Evolutionary conservation across 1,140 invertebrate species (phyloP).

Genomic region (Metaphire vulgaris): DNA sequence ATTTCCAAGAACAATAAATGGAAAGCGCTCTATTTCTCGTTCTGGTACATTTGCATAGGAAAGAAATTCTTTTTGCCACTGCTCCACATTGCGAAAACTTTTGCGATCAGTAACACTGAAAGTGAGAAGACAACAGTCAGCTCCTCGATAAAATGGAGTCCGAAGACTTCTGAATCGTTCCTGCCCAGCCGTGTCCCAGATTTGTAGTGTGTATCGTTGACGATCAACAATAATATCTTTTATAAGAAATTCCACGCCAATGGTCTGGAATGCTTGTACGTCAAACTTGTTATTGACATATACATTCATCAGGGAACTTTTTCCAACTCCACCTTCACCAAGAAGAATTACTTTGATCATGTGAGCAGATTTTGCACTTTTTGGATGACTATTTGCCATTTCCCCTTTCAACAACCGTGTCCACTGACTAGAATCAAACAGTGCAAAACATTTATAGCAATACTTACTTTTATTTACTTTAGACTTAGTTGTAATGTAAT

Average conservation of each 20-base stretch:
- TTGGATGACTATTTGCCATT: no score
- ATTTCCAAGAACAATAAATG: constrained; percentile 82
- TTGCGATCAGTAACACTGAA: constrained; percentile 74
- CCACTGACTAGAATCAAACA: no score
- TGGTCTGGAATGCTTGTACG: constrained; percentile 84
- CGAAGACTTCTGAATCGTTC: constrained; percentile 66
- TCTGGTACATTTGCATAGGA: constrained; percentile 77
- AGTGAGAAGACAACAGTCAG: constrained; percentile 81
- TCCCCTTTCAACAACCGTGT: no score
- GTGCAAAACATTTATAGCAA: no score
- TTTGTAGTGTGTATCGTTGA: constrained; percentile 39
- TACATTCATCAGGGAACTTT: constrained; percentile 87
- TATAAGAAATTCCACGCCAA: constrained; percentile 88
- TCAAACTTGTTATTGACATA: constrained; percentile 90
- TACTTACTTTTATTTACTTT: no score
- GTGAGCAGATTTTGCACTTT: no score
- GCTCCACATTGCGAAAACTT: constrained; percentile 73
- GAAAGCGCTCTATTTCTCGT: constrained; percentile 68
- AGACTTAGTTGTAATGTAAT: no score
- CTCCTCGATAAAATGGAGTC: constrained; percentile 86
- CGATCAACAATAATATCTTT: constrained; percentile 65
- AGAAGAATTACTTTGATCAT: no score
- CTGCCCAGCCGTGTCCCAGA: constrained; percentile 53
- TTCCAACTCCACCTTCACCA: constrained; percentile 85
- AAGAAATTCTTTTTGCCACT: constrained; percentile 83